phyloP scores from a whole-genome alignment of 2,113 vertebrate genomes.

The Eublepharis macularius region DNA sequence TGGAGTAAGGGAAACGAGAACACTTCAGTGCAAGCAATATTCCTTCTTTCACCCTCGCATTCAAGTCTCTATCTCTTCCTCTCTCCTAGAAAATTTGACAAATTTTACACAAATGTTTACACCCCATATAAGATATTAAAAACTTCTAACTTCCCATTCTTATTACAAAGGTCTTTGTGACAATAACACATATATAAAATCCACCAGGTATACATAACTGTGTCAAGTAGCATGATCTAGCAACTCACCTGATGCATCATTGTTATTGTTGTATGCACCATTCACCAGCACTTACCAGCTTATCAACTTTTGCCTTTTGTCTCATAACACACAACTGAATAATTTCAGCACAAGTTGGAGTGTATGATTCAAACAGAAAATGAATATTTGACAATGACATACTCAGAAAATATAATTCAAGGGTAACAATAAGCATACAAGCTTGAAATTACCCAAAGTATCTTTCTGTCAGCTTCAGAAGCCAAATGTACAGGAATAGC shows the following conservation, averaged over 20 bases:
- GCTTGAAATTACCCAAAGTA: constrained; percentile 16
- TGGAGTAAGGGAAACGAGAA: too few relatives aligned
- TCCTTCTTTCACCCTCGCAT: too few relatives aligned
- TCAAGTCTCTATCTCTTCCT: too few relatives aligned
- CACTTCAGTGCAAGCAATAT: too few relatives aligned
- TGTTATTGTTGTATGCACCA: background rate
- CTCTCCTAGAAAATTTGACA: too few relatives aligned
- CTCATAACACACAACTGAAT: constrained; percentile 14
- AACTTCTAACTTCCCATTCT: too few relatives aligned
- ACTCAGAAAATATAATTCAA: constrained; percentile 18
- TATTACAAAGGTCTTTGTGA: too few relatives aligned
- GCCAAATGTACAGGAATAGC: background rate
- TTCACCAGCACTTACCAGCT: background rate
- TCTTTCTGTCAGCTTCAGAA: constrained; percentile 4
- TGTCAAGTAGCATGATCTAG: background rate
- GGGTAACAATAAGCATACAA: constrained; percentile 14
- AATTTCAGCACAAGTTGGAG: background rate
- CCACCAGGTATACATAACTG: background rate
- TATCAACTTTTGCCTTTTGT: background rate
- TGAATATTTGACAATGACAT: background rate
- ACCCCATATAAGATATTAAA: too few relatives aligned
- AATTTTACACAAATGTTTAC: too few relatives aligned
- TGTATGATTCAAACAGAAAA: background rate
- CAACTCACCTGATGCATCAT: background rate
- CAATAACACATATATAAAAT: too few relatives aligned